These are phyloP conservation scores for Cosmia pyralina DNA, from an alignment of 2,888 invertebrate species.

Conservation along the genomic window DNA sequence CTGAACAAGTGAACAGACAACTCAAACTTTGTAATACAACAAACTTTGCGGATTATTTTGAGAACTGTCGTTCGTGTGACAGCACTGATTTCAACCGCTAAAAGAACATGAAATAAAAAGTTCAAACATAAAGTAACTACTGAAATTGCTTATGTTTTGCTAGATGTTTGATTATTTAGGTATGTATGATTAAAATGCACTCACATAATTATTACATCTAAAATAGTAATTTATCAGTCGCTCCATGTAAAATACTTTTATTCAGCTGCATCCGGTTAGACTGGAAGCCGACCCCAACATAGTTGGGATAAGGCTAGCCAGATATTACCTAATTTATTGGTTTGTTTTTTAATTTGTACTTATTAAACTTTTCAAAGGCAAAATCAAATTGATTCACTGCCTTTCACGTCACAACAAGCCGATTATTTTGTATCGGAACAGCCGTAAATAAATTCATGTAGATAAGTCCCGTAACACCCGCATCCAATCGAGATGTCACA, in stretches of 20 bases:
- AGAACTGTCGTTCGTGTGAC: constrained; percentile 33
- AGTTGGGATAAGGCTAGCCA: too few relatives aligned
- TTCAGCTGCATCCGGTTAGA: too few relatives aligned
- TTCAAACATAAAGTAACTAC: not conserved
- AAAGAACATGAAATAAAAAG: constrained; percentile 13
- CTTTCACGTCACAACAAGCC: constrained; percentile 1
- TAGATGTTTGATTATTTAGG: too few relatives aligned
- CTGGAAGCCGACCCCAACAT: too few relatives aligned
- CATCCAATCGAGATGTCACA: constrained; percentile 77
- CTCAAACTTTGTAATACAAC: constrained; percentile 54
- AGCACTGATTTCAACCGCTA: constrained; percentile 20
- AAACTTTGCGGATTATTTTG: constrained; percentile 58
- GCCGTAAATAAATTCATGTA: constrained; percentile 64
- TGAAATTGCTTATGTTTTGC: not conserved
- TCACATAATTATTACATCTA: too few relatives aligned
- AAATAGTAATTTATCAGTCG: too few relatives aligned
- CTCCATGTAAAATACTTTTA: too few relatives aligned
- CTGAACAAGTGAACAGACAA: constrained; percentile 44
- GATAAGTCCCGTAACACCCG: constrained; percentile 73
- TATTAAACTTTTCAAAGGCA: not conserved
- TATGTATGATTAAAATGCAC: too few relatives aligned
- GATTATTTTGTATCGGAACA: constrained; percentile 47
- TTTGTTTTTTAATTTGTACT: not conserved
- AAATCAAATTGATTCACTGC: constrained; percentile 39
- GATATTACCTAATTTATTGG: too few relatives aligned